Evolutionary conservation across 2,797 vertebrate species (phyloP).

Genomic region (Mormyrops attenuatus): DNA sequence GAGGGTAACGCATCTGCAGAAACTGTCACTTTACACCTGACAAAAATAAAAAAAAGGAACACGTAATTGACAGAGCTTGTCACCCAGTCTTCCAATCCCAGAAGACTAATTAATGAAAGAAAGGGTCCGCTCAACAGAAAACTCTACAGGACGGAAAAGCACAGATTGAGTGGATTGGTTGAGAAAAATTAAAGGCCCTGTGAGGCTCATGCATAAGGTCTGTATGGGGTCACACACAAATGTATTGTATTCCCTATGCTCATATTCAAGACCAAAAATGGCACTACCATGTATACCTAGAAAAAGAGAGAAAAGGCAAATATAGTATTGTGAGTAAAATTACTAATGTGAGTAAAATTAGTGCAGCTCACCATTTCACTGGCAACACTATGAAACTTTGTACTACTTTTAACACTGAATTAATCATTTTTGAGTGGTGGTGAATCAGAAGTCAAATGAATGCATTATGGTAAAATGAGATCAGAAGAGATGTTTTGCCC

Average conservation of each 20-base stretch:
- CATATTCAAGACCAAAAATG: background rate
- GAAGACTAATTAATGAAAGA: conserved; percentile 67
- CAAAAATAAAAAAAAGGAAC: conserved; percentile 55
- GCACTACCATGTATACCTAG: background rate
- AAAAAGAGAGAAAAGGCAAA: background rate
- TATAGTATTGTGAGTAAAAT: background rate
- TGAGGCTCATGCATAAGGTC: background rate
- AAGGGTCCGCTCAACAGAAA: background rate
- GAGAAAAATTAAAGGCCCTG: background rate
- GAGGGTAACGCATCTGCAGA: conserved; percentile 6
- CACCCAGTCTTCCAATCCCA: conserved; percentile 58
- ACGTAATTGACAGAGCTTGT: conserved; percentile 63
- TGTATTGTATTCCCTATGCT: background rate
- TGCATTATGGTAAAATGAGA: background rate
- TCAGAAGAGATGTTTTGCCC: background rate
- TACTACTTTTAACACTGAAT: background rate
- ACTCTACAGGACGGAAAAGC: background rate
- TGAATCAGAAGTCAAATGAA: background rate
- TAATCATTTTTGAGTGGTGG: background rate
- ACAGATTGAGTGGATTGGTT: conserved; percentile 1
- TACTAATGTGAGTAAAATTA: background rate
- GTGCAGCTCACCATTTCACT: background rate
- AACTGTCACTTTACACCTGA: conserved; percentile 60
- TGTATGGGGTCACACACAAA: background rate
- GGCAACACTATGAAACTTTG: background rate